Percentiles rank a stretch among this genome's conserved stretches.
phyloP scores from a whole-genome alignment of 2,113 vertebrate species.

The rat (Rattus norvegicus) region DNA sequence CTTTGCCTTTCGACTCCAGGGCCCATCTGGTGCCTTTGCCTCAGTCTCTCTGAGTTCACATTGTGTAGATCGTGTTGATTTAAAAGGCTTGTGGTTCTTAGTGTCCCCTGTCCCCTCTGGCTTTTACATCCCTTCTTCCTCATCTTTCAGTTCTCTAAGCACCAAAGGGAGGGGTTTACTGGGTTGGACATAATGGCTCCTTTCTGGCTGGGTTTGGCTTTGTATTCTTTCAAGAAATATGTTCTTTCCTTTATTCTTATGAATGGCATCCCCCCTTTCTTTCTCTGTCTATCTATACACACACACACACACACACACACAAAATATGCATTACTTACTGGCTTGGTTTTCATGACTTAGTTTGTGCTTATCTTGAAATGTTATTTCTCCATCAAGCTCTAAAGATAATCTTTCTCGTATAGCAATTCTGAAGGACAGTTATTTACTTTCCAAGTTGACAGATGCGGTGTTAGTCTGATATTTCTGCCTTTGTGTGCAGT shows the following conservation, averaged over 20 bases:
- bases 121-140: background rate
- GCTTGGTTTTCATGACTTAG: background rate
- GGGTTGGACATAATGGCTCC: background rate
- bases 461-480: background rate
- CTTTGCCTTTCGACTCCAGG: background rate
- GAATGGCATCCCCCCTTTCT: background rate
- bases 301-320: no score
- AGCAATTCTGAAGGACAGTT: background rate
- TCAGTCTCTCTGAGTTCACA: background rate
- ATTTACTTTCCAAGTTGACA: background rate
- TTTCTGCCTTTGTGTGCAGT: background rate
- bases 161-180: background rate
- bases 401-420: background rate
- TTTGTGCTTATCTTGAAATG: background rate
- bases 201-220: background rate
- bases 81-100: background rate
- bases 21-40: background rate
- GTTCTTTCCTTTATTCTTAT: background rate
- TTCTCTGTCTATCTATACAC: no score
- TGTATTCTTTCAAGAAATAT: background rate
- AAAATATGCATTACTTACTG: background rate
- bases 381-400: background rate
- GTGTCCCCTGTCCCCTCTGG: background rate
- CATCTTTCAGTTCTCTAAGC: background rate
- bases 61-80: background rate